Evolutionary conservation across 2,113 vertebrate genomes (phyloP).

Genomic region (Desmodus rotundus): DNA sequence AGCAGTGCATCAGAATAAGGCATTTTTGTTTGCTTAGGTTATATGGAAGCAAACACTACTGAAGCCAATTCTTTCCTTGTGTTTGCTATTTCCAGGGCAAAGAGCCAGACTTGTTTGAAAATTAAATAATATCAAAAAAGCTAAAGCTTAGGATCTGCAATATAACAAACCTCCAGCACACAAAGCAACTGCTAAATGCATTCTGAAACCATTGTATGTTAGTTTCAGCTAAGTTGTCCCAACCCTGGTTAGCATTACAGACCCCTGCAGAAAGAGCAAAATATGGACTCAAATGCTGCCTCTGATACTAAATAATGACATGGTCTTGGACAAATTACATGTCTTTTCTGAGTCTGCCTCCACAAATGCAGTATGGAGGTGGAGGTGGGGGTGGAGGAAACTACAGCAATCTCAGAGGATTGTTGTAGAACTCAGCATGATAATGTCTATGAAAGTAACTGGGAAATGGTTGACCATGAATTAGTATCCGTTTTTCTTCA

Average conservation of each 20-base stretch:
- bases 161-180: not conserved
- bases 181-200: not conserved
- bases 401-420: not conserved
- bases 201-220: not conserved
- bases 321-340: slow-evolving; percentile 13
- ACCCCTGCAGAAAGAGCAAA: not conserved
- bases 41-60: slow-evolving; percentile 7
- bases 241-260: not conserved
- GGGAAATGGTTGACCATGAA: not conserved
- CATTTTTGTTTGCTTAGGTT: slow-evolving; percentile 6
- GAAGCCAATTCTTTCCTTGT: slow-evolving; percentile 5
- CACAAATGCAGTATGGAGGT: not conserved
- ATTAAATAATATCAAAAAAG: slow-evolving; percentile 12
- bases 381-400: not conserved
- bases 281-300: not conserved
- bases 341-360: not conserved
- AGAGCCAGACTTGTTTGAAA: not conserved
- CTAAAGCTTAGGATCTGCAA: not conserved
- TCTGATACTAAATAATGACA: not conserved
- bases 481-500: not conserved
- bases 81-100: slow-evolving; percentile 10
- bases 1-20: slow-evolving; percentile 4
- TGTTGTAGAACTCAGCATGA: not conserved
- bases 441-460: not conserved
- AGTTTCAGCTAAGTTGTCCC: not conserved